phyloP scores from a whole-genome alignment of 2,888 invertebrate genomes.

The Cremastobaeus sp. region DNA sequence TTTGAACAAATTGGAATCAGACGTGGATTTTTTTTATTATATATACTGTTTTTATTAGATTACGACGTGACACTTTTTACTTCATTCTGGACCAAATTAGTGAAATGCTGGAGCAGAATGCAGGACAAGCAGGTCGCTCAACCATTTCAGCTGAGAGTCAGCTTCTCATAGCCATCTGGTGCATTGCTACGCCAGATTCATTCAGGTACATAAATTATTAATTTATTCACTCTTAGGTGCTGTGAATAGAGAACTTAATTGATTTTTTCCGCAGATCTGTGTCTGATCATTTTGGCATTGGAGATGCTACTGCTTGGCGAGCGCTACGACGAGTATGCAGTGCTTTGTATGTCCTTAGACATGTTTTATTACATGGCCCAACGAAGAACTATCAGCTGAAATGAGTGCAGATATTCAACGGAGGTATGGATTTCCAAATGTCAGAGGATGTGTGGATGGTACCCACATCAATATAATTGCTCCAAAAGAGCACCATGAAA shows the following conservation, averaged over 20 bases:
- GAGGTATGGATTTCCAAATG: background rate
- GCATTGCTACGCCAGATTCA: slow-evolving; percentile 7
- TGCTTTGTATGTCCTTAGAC: background rate
- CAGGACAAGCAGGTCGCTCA: background rate
- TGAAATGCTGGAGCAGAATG: background rate
- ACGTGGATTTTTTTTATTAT: too few relatives aligned
- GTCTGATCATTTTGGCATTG: background rate
- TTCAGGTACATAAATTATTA: background rate
- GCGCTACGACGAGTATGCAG: background rate
- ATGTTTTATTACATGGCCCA: background rate
- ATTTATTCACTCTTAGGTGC: background rate
- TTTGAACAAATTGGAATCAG: too few relatives aligned
- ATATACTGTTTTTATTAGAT: too few relatives aligned
- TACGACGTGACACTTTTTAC: background rate
- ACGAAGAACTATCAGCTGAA: background rate
- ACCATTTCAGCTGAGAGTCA: background rate
- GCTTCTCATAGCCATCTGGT: background rate
- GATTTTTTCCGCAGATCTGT: background rate
- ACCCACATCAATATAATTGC: background rate
- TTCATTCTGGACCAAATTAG: background rate
- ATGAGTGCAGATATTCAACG: background rate
- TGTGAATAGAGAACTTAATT: background rate
- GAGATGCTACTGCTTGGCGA: background rate
- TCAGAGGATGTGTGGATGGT: background rate
- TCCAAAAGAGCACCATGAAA: background rate